Conservation (phyloP, 35 echinoderm and acorn worm species). For the Apostichopus parvimensis region DNA sequence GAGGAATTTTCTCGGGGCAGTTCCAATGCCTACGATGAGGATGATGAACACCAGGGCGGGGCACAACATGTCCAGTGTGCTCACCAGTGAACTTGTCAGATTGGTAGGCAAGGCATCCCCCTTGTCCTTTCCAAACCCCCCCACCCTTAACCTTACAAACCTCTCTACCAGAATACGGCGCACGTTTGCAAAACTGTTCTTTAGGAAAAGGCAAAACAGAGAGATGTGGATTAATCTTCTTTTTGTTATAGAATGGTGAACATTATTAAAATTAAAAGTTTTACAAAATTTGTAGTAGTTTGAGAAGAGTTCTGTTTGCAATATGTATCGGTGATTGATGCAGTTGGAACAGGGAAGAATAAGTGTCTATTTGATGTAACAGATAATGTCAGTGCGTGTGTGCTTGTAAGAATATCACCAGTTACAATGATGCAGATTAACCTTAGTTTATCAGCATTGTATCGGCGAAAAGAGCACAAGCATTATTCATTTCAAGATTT, state of each 20-base stretch:
- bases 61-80: constrained; percentile 83
- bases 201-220: not conserved
- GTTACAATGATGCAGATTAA: too few relatives aligned
- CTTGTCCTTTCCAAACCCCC: not conserved
- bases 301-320: not conserved
- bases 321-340: not conserved
- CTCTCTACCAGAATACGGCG: not conserved
- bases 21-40: constrained; percentile 60
- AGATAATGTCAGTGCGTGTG: not conserved
- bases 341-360: too few relatives aligned
- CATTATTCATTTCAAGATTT: too few relatives aligned
- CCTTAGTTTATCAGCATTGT: too few relatives aligned
- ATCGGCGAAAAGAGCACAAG: too few relatives aligned
- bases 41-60: constrained; percentile 58
- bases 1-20: constrained; percentile 65
- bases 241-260: not conserved
- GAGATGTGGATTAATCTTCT: not conserved
- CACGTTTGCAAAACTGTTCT: not conserved
- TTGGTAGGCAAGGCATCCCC: not conserved
- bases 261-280: constrained; percentile 6
- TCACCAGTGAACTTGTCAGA: constrained; percentile 68
- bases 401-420: too few relatives aligned
- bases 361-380: not conserved
- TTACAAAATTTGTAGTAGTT: not conserved
- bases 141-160: not conserved